Base-by-base conservation (phyloP, 1,140 invertebrate genomes). In the Drosophila lowei region DNA sequence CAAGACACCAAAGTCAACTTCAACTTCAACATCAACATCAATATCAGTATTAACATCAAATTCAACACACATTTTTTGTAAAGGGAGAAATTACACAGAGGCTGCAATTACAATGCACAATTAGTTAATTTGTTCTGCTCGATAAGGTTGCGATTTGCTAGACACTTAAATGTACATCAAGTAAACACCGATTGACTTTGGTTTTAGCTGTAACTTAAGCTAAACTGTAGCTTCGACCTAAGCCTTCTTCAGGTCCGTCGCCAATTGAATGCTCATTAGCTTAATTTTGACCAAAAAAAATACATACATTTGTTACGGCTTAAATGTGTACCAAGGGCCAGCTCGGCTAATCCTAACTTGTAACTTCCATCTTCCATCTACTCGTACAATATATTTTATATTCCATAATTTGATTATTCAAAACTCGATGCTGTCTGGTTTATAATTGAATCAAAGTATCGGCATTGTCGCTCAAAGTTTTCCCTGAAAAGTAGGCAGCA, bases 311-410 rank as follows among this genome's bases (percentile, higher is more conserved):
- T 21, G 21, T 53, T 38, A 13, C 11, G 11, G 34, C 13, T 30
- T 13, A 38, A 38, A 38, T 38, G 34, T 13, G 38, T 25, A 46
- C 79, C 79, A 84, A 84, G 81, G 71, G 47, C 79, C 79, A 84
- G 79, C 79, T 84, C 77, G 81, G 81, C 72, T 71, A 30, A n/a
- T 60, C 38, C 18, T 53, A 41, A 18, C 44, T 9, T 23, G 47
- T 25, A 28, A 16, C 15, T 18, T 30, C 25, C 25, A 11, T 34
- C 18, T n/a, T 46, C 16, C 48, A 21, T 16, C 21, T 62, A 41
- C 34, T 15, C 23, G 23, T 25, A 25, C 23, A 25, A 25, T 25
- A 25, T 6, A 25, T 25, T 65, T 18, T 38, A 50, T 70, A 38
- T 53, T 42, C 7, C 3, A 41, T 41, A 43, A 38, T 38, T 34